Evolutionary conservation across 2,797 vertebrate genomes (phyloP), one percentile per base, ranked within the genome.

Genomic region (Coendou prehensilis): DNA sequence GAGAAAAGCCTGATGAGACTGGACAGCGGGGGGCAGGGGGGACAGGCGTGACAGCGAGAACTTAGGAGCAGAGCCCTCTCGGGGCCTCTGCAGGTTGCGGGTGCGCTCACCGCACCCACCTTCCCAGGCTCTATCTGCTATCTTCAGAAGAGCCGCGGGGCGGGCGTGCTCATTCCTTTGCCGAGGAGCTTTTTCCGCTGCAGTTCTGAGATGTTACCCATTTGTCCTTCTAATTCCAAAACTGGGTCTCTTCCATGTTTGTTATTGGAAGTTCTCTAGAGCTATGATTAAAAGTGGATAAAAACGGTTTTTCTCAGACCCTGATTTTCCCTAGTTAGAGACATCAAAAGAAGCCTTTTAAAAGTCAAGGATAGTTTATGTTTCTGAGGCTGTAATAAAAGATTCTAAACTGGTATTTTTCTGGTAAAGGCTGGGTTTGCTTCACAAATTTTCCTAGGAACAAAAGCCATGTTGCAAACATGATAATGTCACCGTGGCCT

Each of bases 291-390:
- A 95, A 92, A 82, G 90, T 94, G 91, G 84, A 92, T 56, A 94
- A 92, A 94, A 86, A 87, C 63, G 28, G 78, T 85, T 94, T 94
- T 95, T 28, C 83, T 93, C 95, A 93, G 81, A 93, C 10, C 30
- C 63, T 59, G 81, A 78, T 92, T 95, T 93, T 69, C 73, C 84
- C 79, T 92, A 86, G 75, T 93, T 93, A 69, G 81, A 86, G 61
- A 96, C 90, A 97, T 97, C 93, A 97, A 97, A 97, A 84, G 87
- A 93, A 95, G 84, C 76, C 85, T 97, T 96, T 94, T 92, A 95
- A 97, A 96, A 97, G 96, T 96, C 97, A 98, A 97, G 96, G 92
- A 80, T 76, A 94, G 96, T 96, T 97, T 97, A 96, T 94, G 75
- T 94, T 97, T 94, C 84, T 95, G 86, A 96, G 94, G 95, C 54